Evolutionary conservation across 2,113 vertebrate genomes (phyloP).

Genomic region (Leptobrachium leishanense): DNA sequence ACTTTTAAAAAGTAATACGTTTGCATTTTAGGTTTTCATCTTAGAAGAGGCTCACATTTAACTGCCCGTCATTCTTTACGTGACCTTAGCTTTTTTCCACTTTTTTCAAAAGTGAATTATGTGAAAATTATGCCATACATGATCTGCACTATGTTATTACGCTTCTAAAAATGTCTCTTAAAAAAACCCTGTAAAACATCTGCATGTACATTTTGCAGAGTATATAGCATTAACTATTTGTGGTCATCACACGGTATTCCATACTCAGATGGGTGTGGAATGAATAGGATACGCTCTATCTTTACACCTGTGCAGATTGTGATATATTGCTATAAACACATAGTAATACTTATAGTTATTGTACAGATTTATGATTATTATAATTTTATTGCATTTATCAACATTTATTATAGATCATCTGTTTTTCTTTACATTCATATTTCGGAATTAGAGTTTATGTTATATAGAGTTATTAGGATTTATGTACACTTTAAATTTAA

Average conservation of each 20-base stretch:
- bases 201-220: constrained; percentile 1
- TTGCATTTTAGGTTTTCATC: neutral
- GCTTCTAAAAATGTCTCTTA: constrained; percentile 33
- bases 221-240: neutral
- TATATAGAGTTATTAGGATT: too few species aligned
- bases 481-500: too few species aligned
- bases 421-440: too few species aligned
- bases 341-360: too few species aligned
- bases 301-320: too few species aligned
- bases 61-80: constrained; percentile 21
- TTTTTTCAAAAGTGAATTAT: constrained; percentile 33
- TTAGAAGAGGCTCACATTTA: neutral
- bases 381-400: too few species aligned
- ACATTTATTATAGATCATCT: too few species aligned
- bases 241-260: neutral
- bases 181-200: constrained; percentile 19
- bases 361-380: too few species aligned
- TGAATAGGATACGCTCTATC: too few species aligned
- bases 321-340: too few species aligned
- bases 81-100: constrained; percentile 24
- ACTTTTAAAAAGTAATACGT: too few species aligned
- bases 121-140: constrained; percentile 37
- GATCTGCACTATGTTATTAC: constrained; percentile 25
- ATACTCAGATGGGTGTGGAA: neutral
- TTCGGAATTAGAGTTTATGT: too few species aligned